Conservation (phyloP, 1,140 invertebrate species). For the Galleria mellonella region DNA sequence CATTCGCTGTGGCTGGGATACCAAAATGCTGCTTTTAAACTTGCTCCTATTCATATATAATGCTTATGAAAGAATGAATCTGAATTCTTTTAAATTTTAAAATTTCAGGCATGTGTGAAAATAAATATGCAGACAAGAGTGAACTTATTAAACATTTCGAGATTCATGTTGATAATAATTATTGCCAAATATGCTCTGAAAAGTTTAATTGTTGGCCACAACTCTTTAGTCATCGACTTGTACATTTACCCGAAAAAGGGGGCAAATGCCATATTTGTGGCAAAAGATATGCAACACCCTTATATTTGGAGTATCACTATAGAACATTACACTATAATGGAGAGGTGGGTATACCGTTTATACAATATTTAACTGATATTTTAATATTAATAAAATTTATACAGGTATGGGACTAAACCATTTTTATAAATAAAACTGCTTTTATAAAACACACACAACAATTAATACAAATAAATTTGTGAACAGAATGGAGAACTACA, state of each 20-base stretch:
- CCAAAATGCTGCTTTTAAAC: no score
- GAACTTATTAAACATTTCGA: slow-evolving; percentile 22
- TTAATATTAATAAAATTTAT: no score
- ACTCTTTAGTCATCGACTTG: slow-evolving; percentile 26
- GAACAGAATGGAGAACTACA: no score
- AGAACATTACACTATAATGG: slow-evolving; percentile 29
- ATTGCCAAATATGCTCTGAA: slow-evolving; percentile 28
- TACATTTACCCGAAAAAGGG: slow-evolving; percentile 25
- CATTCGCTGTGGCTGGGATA: no score
- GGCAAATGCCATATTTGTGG: slow-evolving; percentile 39
- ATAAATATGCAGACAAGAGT: slow-evolving; percentile 18
- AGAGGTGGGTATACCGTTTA: slow-evolving; percentile 19
- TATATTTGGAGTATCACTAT: slow-evolving; percentile 41
- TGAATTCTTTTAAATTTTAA: no score
- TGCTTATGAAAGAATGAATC: no score
- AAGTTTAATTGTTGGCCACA: slow-evolving; percentile 26
- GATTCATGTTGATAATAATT: slow-evolving; percentile 20
- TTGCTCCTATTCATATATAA: no score
- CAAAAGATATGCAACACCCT: slow-evolving; percentile 17
- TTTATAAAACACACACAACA: no score
- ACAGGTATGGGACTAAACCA: no score
- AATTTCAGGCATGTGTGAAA: slow-evolving; percentile 46
- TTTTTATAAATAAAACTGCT: no score
- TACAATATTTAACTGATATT: no score
- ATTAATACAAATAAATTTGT: no score